Conservation (phyloP, 2,113 vertebrate species). For the Carollia perspicillata region DNA sequence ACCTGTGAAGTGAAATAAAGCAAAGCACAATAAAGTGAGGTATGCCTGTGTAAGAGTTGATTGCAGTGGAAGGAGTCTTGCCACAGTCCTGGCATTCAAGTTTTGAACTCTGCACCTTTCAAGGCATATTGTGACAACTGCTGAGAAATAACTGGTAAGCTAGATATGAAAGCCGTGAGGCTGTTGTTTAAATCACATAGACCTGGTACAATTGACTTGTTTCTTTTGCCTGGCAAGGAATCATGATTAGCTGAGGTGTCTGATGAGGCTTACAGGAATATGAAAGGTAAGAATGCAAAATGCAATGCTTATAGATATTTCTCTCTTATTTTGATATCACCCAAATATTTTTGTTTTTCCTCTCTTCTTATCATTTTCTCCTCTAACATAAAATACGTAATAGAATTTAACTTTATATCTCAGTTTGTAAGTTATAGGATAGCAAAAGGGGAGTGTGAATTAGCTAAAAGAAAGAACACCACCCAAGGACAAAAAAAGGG, state of each 20-base stretch:
- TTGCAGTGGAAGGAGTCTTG: neutral
- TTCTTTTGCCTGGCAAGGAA: neutral
- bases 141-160: neutral
- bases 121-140: neutral
- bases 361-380: neutral
- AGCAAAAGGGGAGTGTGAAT: neutral
- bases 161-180: neutral
- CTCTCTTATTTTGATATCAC: neutral
- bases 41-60: neutral
- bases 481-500: neutral
- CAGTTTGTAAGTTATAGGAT: neutral
- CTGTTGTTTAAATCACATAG: neutral
- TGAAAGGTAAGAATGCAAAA: neutral
- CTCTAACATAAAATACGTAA: neutral
- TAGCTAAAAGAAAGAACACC: neutral
- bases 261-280: neutral
- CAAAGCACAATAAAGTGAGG: neutral
- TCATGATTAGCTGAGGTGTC: neutral
- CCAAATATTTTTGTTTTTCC: neutral
- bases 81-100: too few relatives aligned
- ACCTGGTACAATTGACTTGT: neutral
- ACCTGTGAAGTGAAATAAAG: neutral
- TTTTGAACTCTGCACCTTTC: neutral
- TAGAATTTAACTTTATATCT: neutral
- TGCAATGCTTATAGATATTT: neutral